Percentiles rank a stretch among this genome's conserved stretches.
These are phyloP conservation scores for Hirundichthys speculiger DNA, from an alignment of 2,113 vertebrate species.

Conservation along the genomic window DNA sequence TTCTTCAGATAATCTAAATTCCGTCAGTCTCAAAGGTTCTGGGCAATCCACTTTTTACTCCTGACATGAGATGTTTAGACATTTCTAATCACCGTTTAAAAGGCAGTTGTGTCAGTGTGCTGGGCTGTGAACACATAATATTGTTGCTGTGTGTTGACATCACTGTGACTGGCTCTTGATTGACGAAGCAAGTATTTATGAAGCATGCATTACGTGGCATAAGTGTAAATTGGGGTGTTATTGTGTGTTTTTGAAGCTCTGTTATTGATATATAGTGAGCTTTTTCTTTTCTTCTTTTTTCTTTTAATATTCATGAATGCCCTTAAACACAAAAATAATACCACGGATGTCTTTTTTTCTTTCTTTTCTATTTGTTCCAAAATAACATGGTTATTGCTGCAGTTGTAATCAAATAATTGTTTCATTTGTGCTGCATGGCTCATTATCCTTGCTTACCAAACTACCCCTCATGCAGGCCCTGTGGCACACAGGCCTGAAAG, in stretches of 20 bases:
- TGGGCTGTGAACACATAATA: not conserved
- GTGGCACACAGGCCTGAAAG: slow-evolving; percentile 43
- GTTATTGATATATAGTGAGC: not conserved
- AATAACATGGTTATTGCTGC: slow-evolving; percentile 1
- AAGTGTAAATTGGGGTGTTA: slow-evolving; percentile 1
- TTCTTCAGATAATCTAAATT: not conserved
- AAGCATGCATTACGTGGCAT: not conserved
- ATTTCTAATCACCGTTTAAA: slow-evolving; percentile 2
- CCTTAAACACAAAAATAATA: not conserved
- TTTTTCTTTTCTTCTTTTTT: not conserved
- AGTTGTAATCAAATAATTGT: slow-evolving; percentile 39
- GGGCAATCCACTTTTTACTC: not conserved
- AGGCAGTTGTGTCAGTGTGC: not conserved
- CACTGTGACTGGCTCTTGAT: slow-evolving; percentile 15
- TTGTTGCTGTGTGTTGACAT: not conserved
- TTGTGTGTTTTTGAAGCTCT: not conserved
- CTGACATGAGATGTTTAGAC: not conserved
- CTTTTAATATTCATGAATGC: not conserved
- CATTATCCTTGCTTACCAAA: slow-evolving; percentile 44
- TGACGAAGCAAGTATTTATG: slow-evolving; percentile 2
- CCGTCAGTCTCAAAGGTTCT: not conserved
- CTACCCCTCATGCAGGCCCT: slow-evolving; percentile 22
- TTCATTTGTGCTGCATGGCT: slow-evolving; percentile 42
- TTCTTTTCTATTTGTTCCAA: not conserved
- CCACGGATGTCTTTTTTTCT: not conserved